phyloP scores from a whole-genome alignment of 2,888 invertebrate genomes.

The Microplitis manilae region DNA sequence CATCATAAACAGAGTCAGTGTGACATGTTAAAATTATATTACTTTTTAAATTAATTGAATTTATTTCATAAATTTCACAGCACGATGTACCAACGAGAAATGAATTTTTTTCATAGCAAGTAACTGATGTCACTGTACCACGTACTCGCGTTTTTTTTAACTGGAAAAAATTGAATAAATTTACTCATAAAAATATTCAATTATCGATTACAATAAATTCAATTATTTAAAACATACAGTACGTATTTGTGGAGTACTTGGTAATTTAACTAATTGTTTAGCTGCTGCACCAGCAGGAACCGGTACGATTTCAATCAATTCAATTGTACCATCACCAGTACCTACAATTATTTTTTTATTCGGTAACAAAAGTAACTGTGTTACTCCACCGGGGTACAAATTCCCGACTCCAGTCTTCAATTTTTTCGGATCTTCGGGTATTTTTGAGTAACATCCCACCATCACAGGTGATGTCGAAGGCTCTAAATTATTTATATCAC shows the following conservation, averaged over 20 bases:
- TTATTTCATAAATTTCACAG: slow-evolving; percentile 87
- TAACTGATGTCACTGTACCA: slow-evolving; percentile 83
- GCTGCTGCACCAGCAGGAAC: slow-evolving; percentile 37
- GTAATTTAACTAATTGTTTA: slow-evolving; percentile 65
- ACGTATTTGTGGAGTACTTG: slow-evolving; percentile 71
- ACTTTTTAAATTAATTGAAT: slow-evolving; percentile 78
- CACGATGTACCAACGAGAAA: slow-evolving; percentile 84
- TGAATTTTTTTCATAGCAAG: slow-evolving; percentile 75
- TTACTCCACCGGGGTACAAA: slow-evolving; percentile 78
- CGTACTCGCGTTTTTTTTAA: slow-evolving; percentile 76
- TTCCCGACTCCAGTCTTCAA: slow-evolving; percentile 74
- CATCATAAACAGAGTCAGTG: slow-evolving; percentile 82
- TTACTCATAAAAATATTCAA: background rate
- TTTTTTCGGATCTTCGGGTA: slow-evolving; percentile 74
- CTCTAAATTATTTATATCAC: slow-evolving; percentile 74
- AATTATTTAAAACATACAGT: slow-evolving; percentile 61
- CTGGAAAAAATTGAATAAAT: slow-evolving; percentile 50
- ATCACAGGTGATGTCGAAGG: slow-evolving; percentile 75
- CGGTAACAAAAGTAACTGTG: slow-evolving; percentile 77
- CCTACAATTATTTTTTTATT: slow-evolving; percentile 82
- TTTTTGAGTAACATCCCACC: slow-evolving; percentile 79
- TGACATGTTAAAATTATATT: slow-evolving; percentile 88
- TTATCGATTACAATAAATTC: background rate
- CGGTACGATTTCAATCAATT: slow-evolving; percentile 75
- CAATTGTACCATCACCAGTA: slow-evolving; percentile 88